Base-by-base conservation (phyloP, 1,140 invertebrate species). In the Drosophila jambulina region DNA sequence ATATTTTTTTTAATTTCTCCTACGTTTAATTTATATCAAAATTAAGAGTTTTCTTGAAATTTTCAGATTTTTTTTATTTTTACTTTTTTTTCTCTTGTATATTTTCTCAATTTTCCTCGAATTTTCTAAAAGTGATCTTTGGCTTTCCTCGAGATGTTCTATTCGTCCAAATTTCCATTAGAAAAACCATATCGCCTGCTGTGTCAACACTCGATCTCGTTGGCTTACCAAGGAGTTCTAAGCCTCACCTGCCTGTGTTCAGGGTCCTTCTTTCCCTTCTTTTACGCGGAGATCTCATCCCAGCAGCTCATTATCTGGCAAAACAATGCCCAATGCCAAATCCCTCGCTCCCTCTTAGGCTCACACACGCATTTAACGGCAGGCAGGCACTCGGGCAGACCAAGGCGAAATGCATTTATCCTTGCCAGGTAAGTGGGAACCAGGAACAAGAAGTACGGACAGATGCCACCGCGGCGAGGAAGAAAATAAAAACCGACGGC, bases 401-500 rank as follows among this genome's bases (percentile, higher is more conserved):
- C 49, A 23, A 21, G 43, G 32, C 34, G 15, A 54, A 75, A 75
- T 75, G 71, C 69, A 54, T 54, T 75, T 42, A 74, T 75, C 69
- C 71, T 56, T 49, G 58, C 48, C 69, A 69, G 62, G 63, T 59
- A 68, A 27, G 29, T 27, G 46, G 45, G 8, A 49, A 60, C 4
- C 23, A 36, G 25, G 23, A 57, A 43, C n/a, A 29, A 48, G 40
- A 23, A 23, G 51, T 23, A 43, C 25, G 40, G 34, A 67, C 62
- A 63, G 48, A 54, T 60, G 51, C 23, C 54, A 49, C 51, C 68
- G 38, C 38, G 51, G 57, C 8, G 29, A 48, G 60, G 8, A 54
- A 19, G 23, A 43, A 54, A 32, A 48, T 70, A 32, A 56, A 71
- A 54, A 56, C 64, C 60, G 17, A 69, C 36, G 83, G 84, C 83